Evolutionary conservation across 2,888 invertebrate genomes (phyloP).

Genomic region (Amorpha juglandis): DNA sequence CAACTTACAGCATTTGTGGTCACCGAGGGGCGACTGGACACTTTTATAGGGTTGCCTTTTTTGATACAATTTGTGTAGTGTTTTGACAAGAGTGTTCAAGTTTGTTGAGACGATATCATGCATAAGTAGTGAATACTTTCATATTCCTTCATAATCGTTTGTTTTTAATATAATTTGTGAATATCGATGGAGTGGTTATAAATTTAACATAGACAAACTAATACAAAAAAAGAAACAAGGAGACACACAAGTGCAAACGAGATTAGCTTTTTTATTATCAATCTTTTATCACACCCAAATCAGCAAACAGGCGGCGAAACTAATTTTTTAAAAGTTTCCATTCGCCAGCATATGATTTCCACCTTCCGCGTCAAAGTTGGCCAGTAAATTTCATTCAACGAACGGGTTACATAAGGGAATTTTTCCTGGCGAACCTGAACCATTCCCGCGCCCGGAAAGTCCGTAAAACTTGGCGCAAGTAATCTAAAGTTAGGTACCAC

Average conservation of each 20-base stretch:
- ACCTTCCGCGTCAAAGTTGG: conserved; percentile 58
- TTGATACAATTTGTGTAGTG: conserved; percentile 38
- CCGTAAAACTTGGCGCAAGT: conserved; percentile 80
- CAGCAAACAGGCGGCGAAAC: background rate
- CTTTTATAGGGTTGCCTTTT: conserved; percentile 43
- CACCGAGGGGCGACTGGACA: conserved; percentile 42
- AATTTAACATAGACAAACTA: background rate
- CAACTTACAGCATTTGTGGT: conserved; percentile 52
- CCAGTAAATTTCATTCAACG: conserved; percentile 75
- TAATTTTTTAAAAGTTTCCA: conserved; percentile 26
- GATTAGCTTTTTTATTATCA: no score
- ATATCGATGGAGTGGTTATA: no score
- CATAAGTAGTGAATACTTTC: no score
- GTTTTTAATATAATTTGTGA: no score
- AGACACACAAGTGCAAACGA: background rate
- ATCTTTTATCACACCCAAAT: background rate
- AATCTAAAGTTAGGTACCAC: conserved; percentile 83
- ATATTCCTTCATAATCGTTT: no score
- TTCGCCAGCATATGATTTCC: conserved; percentile 48
- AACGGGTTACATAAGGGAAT: conserved; percentile 72
- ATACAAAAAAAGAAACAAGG: background rate
- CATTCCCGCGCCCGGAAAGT: conserved; percentile 59
- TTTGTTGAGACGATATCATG: background rate
- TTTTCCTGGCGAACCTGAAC: conserved; percentile 64
- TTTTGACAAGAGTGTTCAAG: conserved; percentile 31